Conservation (phyloP, 2,113 vertebrate species). For the Lasiurus borealis region DNA sequence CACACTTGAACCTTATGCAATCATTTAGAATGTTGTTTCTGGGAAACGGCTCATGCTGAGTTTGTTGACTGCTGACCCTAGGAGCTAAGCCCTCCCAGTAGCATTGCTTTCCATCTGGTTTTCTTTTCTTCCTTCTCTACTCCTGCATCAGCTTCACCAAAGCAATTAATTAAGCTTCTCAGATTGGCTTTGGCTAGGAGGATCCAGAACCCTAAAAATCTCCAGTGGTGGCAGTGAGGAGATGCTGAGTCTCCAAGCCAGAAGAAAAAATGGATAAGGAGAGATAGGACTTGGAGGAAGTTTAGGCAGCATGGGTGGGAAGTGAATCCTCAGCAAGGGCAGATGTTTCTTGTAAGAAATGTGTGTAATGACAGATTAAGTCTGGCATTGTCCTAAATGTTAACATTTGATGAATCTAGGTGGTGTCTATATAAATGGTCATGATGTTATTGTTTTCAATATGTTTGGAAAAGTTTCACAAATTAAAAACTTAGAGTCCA, state of each 20-base stretch:
- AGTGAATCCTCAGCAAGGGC: background rate
- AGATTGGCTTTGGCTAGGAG: background rate
- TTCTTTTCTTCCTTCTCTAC: background rate
- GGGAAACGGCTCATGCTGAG: background rate
- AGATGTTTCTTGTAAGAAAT: conserved; percentile 2
- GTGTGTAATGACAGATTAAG: background rate
- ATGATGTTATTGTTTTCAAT: background rate
- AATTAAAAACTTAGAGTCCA: background rate
- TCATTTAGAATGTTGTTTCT: conserved; percentile 21
- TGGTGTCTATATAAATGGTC: background rate
- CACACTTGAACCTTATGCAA: background rate
- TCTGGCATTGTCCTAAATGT: background rate
- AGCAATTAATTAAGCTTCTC: background rate
- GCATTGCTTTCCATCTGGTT: background rate
- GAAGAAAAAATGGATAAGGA: background rate
- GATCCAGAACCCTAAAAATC: background rate
- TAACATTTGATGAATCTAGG: background rate
- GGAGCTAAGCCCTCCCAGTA: conserved; percentile 10
- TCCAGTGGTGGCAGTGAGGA: background rate
- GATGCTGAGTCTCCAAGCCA: background rate
- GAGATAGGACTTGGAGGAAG: background rate
- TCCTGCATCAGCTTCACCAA: background rate
- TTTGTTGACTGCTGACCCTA: background rate
- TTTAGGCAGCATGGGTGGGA: background rate
- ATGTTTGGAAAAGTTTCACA: background rate